Percentiles rank a stretch among this genome's conserved stretches.
Evolutionary conservation across 2,113 vertebrate species (phyloP).

Genomic region (Melozone crissalis): DNA sequence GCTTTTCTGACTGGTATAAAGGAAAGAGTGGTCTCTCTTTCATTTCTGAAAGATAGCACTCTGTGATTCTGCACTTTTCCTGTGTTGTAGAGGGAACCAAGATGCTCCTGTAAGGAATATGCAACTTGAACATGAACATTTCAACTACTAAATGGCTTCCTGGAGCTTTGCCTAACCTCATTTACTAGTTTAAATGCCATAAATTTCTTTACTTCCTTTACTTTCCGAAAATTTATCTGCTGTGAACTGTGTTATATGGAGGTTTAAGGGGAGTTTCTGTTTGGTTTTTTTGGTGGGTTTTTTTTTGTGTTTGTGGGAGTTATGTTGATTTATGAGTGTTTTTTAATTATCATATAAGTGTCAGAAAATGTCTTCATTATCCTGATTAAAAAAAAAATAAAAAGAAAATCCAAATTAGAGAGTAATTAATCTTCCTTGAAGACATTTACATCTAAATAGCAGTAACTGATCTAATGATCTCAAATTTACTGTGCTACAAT

Average conservation of each 20-base stretch:
- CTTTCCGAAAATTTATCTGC: background rate
- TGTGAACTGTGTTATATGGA: background rate
- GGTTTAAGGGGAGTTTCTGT: background rate
- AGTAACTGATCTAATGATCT: slow-evolving; percentile 59
- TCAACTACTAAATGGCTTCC: background rate
- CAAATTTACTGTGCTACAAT: slow-evolving; percentile 4
- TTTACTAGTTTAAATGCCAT: background rate
- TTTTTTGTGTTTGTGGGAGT: background rate
- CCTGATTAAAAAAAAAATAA: background rate
- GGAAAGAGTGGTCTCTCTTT: background rate
- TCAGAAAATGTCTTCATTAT: slow-evolving; percentile 36
- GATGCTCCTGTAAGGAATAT: background rate
- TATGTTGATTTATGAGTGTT: background rate
- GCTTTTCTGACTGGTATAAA: background rate
- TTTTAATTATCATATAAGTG: background rate
- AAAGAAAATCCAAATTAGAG: background rate
- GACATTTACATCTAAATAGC: slow-evolving; percentile 64
- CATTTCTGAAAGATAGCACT: background rate
- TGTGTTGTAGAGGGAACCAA: background rate
- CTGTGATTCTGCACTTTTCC: background rate
- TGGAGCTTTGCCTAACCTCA: background rate
- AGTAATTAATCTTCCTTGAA: slow-evolving; percentile 53
- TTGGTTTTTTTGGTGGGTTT: background rate
- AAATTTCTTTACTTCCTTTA: no score
- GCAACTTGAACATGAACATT: background rate